These are phyloP conservation scores for Isoperla grammatica DNA, from an alignment of 2,888 invertebrate species.

Conservation along the genomic window DNA sequence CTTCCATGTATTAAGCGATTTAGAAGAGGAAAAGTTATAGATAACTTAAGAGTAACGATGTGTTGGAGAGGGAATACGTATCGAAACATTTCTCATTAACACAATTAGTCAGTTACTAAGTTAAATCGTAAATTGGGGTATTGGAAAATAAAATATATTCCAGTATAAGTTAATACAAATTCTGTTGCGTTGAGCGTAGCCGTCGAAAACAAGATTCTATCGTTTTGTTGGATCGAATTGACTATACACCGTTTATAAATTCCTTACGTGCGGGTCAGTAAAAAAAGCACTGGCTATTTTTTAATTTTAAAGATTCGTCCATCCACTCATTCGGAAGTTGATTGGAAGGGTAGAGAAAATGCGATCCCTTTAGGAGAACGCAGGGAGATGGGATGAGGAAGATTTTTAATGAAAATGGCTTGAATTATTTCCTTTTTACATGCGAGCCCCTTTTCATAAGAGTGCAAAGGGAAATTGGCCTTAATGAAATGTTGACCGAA, in stretches of 20 bases:
- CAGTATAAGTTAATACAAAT: too few relatives aligned
- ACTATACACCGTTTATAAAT: constrained; percentile 3
- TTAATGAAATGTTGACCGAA: constrained; percentile 13
- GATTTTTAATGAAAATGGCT: constrained; percentile 16
- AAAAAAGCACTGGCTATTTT: constrained; percentile 20
- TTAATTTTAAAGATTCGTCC: constrained; percentile 30
- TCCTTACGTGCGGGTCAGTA: constrained; percentile 7
- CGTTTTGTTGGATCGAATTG: background rate
- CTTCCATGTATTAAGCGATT: too few relatives aligned
- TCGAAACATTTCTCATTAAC: too few relatives aligned
- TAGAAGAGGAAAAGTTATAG: too few relatives aligned
- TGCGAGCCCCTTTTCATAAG: constrained; percentile 1
- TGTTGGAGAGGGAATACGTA: too few relatives aligned
- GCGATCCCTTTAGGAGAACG: background rate
- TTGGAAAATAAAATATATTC: too few relatives aligned
- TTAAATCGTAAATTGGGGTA: too few relatives aligned
- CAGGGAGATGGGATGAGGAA: background rate
- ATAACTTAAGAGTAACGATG: too few relatives aligned
- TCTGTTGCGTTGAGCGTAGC: too few relatives aligned
- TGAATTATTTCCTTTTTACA: constrained; percentile 15
- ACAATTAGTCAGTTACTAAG: too few relatives aligned
- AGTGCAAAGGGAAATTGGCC: constrained; percentile 1
- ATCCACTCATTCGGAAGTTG: constrained; percentile 29
- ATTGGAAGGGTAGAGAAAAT: constrained; percentile 15
- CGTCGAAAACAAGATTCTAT: too few relatives aligned